Evolutionary conservation across 2,113 vertebrate genomes (phyloP).

Genomic region (Parus major): DNA sequence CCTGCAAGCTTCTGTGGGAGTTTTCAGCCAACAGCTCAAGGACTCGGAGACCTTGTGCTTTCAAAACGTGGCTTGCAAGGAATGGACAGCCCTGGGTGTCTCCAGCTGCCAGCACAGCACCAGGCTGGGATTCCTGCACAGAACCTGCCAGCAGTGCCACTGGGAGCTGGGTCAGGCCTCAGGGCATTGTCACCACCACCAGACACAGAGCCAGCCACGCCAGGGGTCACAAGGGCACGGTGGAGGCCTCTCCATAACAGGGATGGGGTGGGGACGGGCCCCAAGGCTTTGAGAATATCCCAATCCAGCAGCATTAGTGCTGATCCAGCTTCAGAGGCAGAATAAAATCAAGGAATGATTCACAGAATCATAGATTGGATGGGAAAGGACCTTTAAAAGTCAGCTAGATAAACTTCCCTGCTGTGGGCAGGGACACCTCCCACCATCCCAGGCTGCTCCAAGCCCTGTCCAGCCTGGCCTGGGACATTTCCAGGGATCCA

Average conservation of each 20-base stretch:
- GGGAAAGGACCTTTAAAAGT: neutral
- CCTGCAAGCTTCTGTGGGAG: neutral
- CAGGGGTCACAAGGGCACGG: neutral
- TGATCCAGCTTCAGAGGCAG: neutral
- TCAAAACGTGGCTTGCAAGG: neutral
- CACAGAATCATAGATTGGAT: neutral
- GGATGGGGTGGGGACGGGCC: neutral
- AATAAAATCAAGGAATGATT: neutral
- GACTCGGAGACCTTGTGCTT: neutral
- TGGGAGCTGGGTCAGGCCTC: neutral
- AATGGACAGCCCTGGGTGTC: neutral
- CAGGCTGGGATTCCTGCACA: neutral
- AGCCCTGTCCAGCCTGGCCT: neutral
- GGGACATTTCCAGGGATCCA: neutral
- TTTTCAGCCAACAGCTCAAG: neutral
- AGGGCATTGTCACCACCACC: neutral
- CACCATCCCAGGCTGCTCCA: accelerated
- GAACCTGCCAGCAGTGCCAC: neutral
- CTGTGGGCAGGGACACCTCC: accelerated
- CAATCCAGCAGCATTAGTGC: neutral
- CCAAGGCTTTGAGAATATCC: too few species aligned
- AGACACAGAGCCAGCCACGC: neutral
- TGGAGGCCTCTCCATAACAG: accelerated
- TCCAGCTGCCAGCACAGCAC: neutral
- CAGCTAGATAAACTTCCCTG: neutral